Evolutionary conservation across 2,888 invertebrate species (phyloP).

Genomic region (Yponomeuta cagnagella): DNA sequence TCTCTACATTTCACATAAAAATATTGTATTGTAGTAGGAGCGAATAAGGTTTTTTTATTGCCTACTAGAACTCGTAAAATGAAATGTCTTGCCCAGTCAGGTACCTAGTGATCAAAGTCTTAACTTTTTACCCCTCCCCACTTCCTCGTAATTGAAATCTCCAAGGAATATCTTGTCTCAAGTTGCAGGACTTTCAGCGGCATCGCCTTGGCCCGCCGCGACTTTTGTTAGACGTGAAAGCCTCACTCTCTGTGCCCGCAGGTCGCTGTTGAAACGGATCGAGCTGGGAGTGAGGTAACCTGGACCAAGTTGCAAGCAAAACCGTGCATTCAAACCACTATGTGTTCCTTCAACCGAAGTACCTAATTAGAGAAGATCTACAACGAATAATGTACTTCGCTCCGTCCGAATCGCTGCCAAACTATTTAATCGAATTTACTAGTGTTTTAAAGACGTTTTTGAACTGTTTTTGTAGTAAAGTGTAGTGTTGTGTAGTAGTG

Average conservation of each 20-base stretch:
- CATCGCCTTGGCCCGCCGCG: neutral
- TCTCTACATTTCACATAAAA: too few relatives aligned
- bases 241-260: slow-evolving; percentile 56
- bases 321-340: slow-evolving; percentile 31
- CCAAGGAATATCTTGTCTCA: neutral
- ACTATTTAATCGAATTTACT: slow-evolving; percentile 69
- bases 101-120: neutral
- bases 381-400: slow-evolving; percentile 65
- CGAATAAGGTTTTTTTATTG: too few relatives aligned
- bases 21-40: too few relatives aligned
- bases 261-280: slow-evolving; percentile 69
- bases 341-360: slow-evolving; percentile 62
- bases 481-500: slow-evolving; percentile 12
- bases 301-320: slow-evolving; percentile 35
- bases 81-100: too few relatives aligned
- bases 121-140: neutral
- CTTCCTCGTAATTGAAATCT: neutral
- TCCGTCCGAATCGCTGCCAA: slow-evolving; percentile 72
- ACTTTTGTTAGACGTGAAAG: slow-evolving; percentile 64
- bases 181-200: neutral
- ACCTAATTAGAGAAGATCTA: slow-evolving; percentile 42
- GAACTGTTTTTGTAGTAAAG: slow-evolving; percentile 13
- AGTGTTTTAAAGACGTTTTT: slow-evolving; percentile 33
- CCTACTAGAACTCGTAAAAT: too few relatives aligned
- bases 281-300: slow-evolving; percentile 69